These are phyloP conservation scores for Scaptomyza parva DNA, from an alignment of 2,888 invertebrate genomes.

Conservation along the genomic window DNA sequence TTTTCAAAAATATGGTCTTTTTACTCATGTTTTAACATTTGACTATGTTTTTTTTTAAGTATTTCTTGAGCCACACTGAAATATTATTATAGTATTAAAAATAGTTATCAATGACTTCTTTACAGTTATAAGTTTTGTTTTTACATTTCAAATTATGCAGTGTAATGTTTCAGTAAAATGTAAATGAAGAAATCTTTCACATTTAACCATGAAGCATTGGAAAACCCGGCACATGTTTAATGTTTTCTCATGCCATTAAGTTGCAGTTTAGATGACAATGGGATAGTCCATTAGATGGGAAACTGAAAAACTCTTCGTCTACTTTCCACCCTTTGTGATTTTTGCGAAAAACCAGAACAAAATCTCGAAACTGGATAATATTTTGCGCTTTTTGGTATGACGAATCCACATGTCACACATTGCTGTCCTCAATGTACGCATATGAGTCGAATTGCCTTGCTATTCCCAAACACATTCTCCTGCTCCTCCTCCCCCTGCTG, in stretches of 20 bases:
- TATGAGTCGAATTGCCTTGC: constrained; percentile 54
- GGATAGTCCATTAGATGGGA: constrained; percentile 65
- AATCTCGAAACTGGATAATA: constrained; percentile 72
- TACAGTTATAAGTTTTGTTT: neutral
- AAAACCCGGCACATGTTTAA: constrained; percentile 56
- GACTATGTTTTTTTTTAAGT: no score
- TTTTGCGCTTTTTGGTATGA: constrained; percentile 77
- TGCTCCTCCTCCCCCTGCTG: constrained; percentile 2
- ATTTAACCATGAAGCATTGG: constrained; percentile 10
- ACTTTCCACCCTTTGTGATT: constrained; percentile 49
- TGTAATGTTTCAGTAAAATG: neutral
- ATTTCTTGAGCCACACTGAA: no score
- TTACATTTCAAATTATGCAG: neutral
- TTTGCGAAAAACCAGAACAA: constrained; percentile 77
- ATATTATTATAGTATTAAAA: no score
- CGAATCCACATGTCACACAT: constrained; percentile 73
- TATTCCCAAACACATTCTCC: neutral
- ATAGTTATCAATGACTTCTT: neutral
- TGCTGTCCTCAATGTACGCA: constrained; percentile 21
- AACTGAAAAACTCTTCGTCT: constrained; percentile 14
- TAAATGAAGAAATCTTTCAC: constrained; percentile 8
- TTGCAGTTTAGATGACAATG: constrained; percentile 52
- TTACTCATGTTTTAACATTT: no score
- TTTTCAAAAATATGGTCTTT: no score
- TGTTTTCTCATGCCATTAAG: constrained; percentile 75